Conservation (phyloP, 2,113 vertebrate species). For the Myrmecobius fasciatus region DNA sequence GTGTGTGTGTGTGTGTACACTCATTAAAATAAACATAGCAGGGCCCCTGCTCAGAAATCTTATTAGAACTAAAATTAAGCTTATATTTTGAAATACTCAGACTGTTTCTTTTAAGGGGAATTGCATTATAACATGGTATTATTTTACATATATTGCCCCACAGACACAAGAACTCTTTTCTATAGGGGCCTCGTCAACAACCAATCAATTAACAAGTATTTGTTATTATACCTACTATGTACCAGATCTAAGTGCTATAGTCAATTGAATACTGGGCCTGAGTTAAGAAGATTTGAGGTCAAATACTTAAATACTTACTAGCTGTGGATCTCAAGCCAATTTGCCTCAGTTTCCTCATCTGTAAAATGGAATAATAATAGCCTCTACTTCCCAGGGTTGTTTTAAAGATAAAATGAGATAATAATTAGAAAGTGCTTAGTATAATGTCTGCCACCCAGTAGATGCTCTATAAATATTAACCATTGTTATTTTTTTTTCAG, state of each 20-base stretch:
- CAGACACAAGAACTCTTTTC: slow-evolving; percentile 6
- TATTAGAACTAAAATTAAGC: slow-evolving; percentile 30
- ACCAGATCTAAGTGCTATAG: not conserved
- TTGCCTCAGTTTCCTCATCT: not conserved
- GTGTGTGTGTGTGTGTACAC: no score
- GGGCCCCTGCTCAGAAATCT: not conserved
- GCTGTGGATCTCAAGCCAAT: not conserved
- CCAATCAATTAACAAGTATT: not conserved
- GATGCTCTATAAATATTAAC: not conserved
- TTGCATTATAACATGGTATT: not conserved
- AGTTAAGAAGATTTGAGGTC: not conserved
- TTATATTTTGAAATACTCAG: slow-evolving; percentile 10
- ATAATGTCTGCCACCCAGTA: not conserved
- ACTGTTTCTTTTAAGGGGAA: slow-evolving; percentile 14
- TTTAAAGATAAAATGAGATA: not conserved
- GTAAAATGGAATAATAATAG: not conserved
- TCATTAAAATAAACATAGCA: not conserved
- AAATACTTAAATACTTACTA: not conserved
- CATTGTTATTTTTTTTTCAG: no score
- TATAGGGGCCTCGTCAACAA: slow-evolving; percentile 1
- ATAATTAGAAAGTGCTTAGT: not conserved
- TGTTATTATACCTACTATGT: not conserved
- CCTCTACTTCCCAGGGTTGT: not conserved
- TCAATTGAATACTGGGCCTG: not conserved
- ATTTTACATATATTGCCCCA: slow-evolving; percentile 6